Evolutionary conservation across 2,797 vertebrate species (phyloP).

Genomic region (Bucorvus abyssinicus): DNA sequence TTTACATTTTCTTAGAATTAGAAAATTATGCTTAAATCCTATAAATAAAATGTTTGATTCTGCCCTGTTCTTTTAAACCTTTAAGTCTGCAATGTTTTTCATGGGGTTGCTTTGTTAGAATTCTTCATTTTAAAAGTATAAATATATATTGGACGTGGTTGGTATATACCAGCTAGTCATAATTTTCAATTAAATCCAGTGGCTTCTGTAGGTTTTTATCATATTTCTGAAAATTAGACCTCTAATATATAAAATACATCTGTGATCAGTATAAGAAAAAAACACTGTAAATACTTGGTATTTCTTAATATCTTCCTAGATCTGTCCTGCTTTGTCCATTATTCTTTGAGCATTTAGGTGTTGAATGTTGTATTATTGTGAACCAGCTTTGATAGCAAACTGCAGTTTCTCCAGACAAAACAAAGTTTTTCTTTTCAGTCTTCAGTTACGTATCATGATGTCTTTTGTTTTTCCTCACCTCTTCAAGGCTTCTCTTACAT

Average conservation of each 20-base stretch:
- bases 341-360: background rate
- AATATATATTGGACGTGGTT: background rate
- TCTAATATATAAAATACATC: background rate
- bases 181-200: background rate
- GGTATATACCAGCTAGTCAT: background rate
- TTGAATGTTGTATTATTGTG: background rate
- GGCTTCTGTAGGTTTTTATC: background rate
- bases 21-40: background rate
- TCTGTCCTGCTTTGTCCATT: background rate
- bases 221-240: background rate
- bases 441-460: background rate
- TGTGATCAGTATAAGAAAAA: background rate
- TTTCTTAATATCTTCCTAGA: background rate
- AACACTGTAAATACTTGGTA: background rate
- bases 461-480: background rate
- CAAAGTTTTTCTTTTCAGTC: background rate
- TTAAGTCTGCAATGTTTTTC: background rate
- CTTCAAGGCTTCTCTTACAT: slow-evolving; percentile 91
- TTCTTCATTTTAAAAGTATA: background rate
- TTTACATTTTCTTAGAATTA: background rate
- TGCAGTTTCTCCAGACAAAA: background rate
- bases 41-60: background rate
- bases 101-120: background rate
- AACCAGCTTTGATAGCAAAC: background rate
- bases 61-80: background rate